Percentiles rank a stretch among this genome's conserved stretches.
These are phyloP conservation scores for Plemyria rubiginata DNA, from an alignment of 2,888 invertebrate genomes.

Conservation along the genomic window DNA sequence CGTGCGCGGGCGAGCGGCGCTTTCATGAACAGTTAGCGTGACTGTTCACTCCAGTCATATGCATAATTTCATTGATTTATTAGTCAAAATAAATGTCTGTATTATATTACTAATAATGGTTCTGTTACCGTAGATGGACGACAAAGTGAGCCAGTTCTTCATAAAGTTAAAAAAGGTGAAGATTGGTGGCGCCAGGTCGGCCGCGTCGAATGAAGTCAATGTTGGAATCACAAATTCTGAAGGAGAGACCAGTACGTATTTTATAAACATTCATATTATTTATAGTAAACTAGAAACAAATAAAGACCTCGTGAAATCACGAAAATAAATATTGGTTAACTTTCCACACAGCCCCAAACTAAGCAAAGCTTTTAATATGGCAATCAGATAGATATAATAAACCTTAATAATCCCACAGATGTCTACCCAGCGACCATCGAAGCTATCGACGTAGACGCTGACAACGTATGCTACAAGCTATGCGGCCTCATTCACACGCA, in stretches of 20 bases:
- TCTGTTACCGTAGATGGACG: slow-evolving; percentile 53
- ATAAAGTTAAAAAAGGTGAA: slow-evolving; percentile 12
- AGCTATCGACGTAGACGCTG: slow-evolving; percentile 54
- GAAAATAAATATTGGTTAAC: too few species aligned
- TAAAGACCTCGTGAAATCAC: too few species aligned
- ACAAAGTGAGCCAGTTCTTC: slow-evolving; percentile 29
- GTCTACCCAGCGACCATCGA: slow-evolving; percentile 18
- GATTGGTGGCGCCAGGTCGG: background rate
- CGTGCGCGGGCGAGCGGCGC: too few species aligned
- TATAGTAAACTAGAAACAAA: too few species aligned
- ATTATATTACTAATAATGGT: too few species aligned
- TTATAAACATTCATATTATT: background rate
- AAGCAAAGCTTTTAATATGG: too few species aligned
- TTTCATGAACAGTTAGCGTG: too few species aligned
- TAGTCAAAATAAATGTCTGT: too few species aligned
- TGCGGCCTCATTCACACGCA: slow-evolving; percentile 92
- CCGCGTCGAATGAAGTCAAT: background rate
- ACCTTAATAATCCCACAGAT: slow-evolving; percentile 1
- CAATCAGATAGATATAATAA: background rate
- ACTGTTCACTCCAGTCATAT: too few species aligned
- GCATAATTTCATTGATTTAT: too few species aligned
- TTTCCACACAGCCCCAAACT: too few species aligned
- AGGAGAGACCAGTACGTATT: slow-evolving; percentile 18
- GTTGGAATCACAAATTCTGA: slow-evolving; percentile 12
- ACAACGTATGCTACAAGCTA: slow-evolving; percentile 89